These are phyloP conservation scores for Pimpla rufipes DNA, from an alignment of 2,888 invertebrate genomes.

Conservation along the genomic window DNA sequence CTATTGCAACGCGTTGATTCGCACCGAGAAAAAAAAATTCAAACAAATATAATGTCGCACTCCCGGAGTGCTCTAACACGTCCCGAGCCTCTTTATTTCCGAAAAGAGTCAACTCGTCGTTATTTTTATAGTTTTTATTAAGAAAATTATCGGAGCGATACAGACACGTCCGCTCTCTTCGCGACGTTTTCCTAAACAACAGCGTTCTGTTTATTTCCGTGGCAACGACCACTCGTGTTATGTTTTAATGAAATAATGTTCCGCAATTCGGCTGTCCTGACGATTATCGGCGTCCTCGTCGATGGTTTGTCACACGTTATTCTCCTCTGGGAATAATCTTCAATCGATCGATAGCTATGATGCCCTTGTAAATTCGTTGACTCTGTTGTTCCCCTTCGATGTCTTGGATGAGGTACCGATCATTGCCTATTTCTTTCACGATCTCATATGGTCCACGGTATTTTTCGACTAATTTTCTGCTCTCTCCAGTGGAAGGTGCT, in stretches of 20 bases:
- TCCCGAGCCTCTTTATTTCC: no score
- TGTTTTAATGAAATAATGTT: neutral
- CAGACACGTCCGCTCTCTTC: neutral
- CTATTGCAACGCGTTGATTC: neutral
- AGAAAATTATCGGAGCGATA: no score
- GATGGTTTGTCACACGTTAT: neutral
- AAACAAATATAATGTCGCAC: neutral
- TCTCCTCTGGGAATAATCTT: conserved; percentile 3
- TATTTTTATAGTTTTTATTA: no score
- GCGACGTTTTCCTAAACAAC: neutral
- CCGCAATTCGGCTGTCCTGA: conserved; percentile 26
- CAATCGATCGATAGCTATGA: conserved; percentile 46
- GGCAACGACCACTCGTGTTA: no score
- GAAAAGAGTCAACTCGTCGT: no score
- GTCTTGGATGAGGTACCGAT: conserved; percentile 62
- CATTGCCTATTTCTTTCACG: conserved; percentile 35
- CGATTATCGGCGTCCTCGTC: conserved; percentile 25
- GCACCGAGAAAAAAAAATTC: neutral
- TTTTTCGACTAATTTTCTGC: conserved; percentile 55
- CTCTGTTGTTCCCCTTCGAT: conserved; percentile 65
- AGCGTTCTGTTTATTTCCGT: no score
- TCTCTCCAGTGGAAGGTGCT: conserved; percentile 43
- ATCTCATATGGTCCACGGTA: conserved; percentile 64
- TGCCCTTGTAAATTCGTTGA: conserved; percentile 54
- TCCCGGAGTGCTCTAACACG: neutral